Base-by-base conservation (phyloP, 1,140 invertebrate species). In the Ylistrum balloti region DNA sequence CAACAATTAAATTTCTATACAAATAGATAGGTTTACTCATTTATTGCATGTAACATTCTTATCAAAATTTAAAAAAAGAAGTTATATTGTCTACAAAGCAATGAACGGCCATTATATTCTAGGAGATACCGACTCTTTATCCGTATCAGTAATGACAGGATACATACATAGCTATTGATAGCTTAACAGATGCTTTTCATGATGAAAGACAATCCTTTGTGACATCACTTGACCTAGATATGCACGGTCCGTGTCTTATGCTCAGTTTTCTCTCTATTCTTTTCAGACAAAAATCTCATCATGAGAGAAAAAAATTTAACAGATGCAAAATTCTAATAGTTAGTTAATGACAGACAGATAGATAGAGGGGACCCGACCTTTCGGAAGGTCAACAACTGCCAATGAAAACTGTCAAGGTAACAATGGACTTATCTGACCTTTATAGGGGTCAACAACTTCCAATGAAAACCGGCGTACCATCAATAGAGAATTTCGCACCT, bases 401-500 rank as follows among this genome's bases (percentile, higher is more conserved):
- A 74, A 74, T 74, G 56, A 74, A 74, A 74, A 74, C 56, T 74
- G 56, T 74, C 56, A 74, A 74, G 7, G 5, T 28, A 1, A 74
- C 56, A 74, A 74, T 74, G 28, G 22, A 74, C 22, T 9, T 74
- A 3, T 74, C 28, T 74, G 56, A 74, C 56, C 56, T n/a, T 74
- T 74, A 2, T 28, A n/a, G 56, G 56, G 56, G 56, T 74, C 56
- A 74, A 74, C n/a, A 74, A 74, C 56, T 74, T 17, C 56, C 56
- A 74, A 74, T 74, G 56, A 74, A 74, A 74, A 74, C n/a, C 56
- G 56, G 56, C 56, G 56, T n/a, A 28, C 22, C 56, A 74, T 74
- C 56, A 74, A 74, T 74, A 28, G 56, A 74, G 1, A 15, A n/a
- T 28, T 2, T 74, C 56, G 56, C 56, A 74, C 56, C 56, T 74